These are phyloP conservation scores for Poeciliopsis turrubarensis DNA, from an alignment of 2,113 vertebrate genomes.

Conservation along the genomic window DNA sequence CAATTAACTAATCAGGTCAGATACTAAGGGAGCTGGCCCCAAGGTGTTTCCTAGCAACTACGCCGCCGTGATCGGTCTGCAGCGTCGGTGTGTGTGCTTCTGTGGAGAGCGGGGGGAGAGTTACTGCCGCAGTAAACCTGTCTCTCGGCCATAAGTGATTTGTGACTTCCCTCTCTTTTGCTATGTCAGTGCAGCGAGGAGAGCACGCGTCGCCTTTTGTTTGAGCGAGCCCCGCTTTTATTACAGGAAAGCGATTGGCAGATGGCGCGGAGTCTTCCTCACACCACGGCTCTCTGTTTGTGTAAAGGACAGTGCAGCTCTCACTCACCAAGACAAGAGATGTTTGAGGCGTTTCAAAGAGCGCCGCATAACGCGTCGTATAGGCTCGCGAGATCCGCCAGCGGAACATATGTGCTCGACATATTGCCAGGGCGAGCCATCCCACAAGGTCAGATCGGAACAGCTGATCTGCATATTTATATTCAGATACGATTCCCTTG, in stretches of 20 bases:
- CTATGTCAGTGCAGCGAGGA: constrained; percentile 52
- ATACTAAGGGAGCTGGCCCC: constrained; percentile 72
- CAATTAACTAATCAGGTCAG: constrained; percentile 84
- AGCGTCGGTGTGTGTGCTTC: constrained; percentile 60
- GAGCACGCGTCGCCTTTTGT: constrained; percentile 55
- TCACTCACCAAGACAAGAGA: neutral
- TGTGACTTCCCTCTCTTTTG: constrained; percentile 69
- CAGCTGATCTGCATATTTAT: constrained; percentile 25
- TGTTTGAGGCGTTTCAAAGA: constrained; percentile 20
- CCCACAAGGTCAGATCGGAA: constrained; percentile 17
- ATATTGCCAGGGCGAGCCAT: neutral
- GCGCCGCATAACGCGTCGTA: neutral
- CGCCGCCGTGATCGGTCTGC: constrained; percentile 52
- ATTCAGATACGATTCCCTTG: neutral
- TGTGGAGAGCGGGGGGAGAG: constrained; percentile 62
- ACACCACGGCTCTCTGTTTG: constrained; percentile 26
- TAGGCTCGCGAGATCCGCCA: constrained; percentile 11
- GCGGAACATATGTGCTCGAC: constrained; percentile 13
- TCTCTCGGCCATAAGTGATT: constrained; percentile 74
- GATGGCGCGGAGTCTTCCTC: constrained; percentile 36
- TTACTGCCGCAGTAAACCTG: constrained; percentile 78
- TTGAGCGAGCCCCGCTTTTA: constrained; percentile 66
- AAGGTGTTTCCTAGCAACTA: constrained; percentile 84
- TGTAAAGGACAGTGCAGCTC: constrained; percentile 28
- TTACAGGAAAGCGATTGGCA: constrained; percentile 51